These are phyloP conservation scores for Tyrophagus putrescentiae DNA, from an alignment of 1,140 invertebrate genomes.

Conservation along the genomic window DNA sequence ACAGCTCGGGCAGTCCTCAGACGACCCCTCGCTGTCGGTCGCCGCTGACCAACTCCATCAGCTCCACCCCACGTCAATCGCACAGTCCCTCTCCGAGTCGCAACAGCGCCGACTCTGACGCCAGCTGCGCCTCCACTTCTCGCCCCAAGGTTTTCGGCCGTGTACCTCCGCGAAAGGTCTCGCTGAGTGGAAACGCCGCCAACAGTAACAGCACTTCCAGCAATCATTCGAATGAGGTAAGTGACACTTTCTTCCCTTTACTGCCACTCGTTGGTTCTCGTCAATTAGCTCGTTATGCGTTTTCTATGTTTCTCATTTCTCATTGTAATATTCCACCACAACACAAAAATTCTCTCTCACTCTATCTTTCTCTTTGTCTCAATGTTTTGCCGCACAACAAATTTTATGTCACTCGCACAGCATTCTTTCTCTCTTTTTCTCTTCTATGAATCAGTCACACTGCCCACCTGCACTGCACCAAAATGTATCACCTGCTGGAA, in stretches of 20 bases:
- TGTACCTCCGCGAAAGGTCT: background rate
- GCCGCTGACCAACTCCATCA: background rate
- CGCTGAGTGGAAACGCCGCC: background rate
- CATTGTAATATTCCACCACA: too few relatives aligned
- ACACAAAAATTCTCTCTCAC: too few relatives aligned
- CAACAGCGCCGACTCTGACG: background rate
- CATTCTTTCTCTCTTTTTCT: too few relatives aligned
- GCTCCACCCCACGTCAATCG: background rate
- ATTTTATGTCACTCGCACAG: too few relatives aligned
- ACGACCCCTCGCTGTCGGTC: background rate
- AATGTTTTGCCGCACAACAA: too few relatives aligned
- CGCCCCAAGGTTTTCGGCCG: constrained; percentile 12
- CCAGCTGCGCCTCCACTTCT: background rate
- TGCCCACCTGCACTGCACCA: too few relatives aligned
- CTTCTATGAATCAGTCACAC: too few relatives aligned
- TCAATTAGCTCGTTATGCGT: too few relatives aligned
- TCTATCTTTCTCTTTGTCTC: too few relatives aligned
- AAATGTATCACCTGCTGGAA: too few relatives aligned
- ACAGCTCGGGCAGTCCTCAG: background rate
- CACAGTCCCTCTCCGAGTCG: constrained; percentile 16
- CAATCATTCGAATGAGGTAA: background rate
- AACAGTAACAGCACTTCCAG: too few relatives aligned
- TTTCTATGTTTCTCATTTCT: too few relatives aligned
- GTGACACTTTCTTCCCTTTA: background rate
- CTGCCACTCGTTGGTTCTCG: background rate